Evolutionary conservation across 2,113 vertebrate genomes (phyloP), one percentile per base, ranked within the genome.

Genomic region (Myotis brandtii): DNA sequence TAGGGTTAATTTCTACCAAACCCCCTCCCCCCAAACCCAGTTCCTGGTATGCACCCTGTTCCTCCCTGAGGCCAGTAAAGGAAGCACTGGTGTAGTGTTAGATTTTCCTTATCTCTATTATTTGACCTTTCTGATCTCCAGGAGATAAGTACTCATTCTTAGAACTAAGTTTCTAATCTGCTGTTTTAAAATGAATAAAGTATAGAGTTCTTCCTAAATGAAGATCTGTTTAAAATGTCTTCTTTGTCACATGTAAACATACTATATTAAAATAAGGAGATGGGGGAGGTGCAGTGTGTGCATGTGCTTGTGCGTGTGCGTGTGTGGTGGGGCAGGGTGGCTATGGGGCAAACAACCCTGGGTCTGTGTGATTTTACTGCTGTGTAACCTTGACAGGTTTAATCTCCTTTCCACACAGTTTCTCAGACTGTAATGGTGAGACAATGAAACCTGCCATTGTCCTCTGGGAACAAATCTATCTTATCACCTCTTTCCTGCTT

Each of bases 51-150:
- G 54, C 32, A 34, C 25, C 27, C 67, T 0, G 5, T 40, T 88
- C 25, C 43, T 75, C 43, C 43, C 2, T 30, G 72, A 94, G 48
- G 50, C 43, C 43, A 32, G 34, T 70, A 54, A 73, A 91, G 34
- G 46, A 88, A 34, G 17, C 21, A 6, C 3, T 23, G 27, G 21
- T 30, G 6, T 9, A 40, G 2, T 18, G 56, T 86, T 80, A 82
- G 32, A 76, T 77, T 73, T 89, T 86, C 84, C 21, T 85, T 79
- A 70, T 54, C 77, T 87, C 91, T 14, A 46, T 6, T 83, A 54
- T 89, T 83, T 94, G 89, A 91, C 64, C 67, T 93, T 94, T 88
- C 91, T 73, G 64, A 72, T 84, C 72, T 90, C 70, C 34, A 77
- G 69, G 48, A 96, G 73, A 40, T 79, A 30, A 73, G 4, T 37